These are phyloP conservation scores for Lordiphosa collinella DNA, from an alignment of 1,140 invertebrate species.

Conservation along the genomic window DNA sequence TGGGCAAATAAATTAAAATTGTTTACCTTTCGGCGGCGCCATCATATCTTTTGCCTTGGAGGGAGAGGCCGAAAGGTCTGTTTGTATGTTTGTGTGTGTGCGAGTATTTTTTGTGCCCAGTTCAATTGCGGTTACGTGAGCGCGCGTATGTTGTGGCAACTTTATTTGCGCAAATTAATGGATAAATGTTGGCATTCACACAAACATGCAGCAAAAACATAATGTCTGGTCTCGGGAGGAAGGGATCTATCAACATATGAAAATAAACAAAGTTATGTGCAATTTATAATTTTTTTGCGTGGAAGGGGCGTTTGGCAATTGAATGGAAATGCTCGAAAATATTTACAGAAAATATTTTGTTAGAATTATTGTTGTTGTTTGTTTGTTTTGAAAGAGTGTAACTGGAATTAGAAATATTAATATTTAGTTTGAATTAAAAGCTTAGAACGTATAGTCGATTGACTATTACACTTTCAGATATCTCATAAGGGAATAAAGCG, in stretches of 20 bases:
- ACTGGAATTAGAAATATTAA: too few relatives aligned
- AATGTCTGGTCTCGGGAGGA: constrained; percentile 4
- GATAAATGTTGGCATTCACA: constrained; percentile 57
- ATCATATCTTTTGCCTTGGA: constrained; percentile 1
- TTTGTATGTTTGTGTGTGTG: constrained; percentile 12
- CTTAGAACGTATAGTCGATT: too few relatives aligned
- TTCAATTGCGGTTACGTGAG: constrained; percentile 67
- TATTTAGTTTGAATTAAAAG: too few relatives aligned
- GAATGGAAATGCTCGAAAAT: too few relatives aligned
- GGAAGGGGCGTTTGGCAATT: too few relatives aligned
- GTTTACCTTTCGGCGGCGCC: constrained; percentile 60
- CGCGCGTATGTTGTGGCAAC: constrained; percentile 64
- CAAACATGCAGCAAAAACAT: constrained; percentile 14
- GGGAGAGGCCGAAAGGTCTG: neutral
- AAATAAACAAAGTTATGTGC: constrained; percentile 49
- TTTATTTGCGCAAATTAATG: constrained; percentile 74
- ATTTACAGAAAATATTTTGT: neutral
- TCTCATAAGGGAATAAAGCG: too few relatives aligned
- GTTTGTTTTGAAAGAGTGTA: too few relatives aligned
- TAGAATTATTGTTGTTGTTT: too few relatives aligned
- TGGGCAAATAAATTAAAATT: constrained; percentile 74
- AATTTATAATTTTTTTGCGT: constrained; percentile 15
- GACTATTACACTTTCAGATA: too few relatives aligned
- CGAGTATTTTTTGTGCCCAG: constrained; percentile 37
- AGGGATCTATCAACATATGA: constrained; percentile 36